Evolutionary conservation across 2,888 invertebrate species (phyloP).

Genomic region (Andrena bicolor): DNA sequence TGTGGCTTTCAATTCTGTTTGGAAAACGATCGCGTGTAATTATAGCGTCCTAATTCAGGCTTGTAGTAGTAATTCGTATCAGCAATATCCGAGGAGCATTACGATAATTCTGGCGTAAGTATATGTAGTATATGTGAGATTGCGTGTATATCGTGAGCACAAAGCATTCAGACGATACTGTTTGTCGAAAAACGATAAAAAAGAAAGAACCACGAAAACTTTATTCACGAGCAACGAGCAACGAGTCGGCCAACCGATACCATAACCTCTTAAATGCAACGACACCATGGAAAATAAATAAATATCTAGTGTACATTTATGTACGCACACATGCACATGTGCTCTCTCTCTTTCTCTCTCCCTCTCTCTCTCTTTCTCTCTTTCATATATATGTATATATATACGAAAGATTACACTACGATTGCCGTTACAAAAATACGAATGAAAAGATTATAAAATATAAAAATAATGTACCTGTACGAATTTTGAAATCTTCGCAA

Average conservation of each 20-base stretch:
- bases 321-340: too few species aligned
- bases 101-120: neutral
- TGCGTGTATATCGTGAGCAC: neutral
- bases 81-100: neutral
- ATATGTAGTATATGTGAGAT: neutral
- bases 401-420: neutral
- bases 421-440: neutral
- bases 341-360: too few species aligned
- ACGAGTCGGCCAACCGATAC: conserved; percentile 5
- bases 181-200: conserved; percentile 3
- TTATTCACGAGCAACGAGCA: neutral
- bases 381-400: too few species aligned
- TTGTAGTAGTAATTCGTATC: neutral
- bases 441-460: conserved; percentile 4
- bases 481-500: conserved; percentile 61
- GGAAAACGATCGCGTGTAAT: neutral
- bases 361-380: too few species aligned
- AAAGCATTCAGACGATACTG: neutral
- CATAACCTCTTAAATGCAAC: conserved; percentile 44
- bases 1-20: neutral
- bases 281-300: conserved; percentile 8
- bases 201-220: neutral
- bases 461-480: conserved; percentile 68
- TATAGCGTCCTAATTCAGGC: neutral
- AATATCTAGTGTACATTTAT: neutral